These are phyloP conservation scores for Seladonia tumulorum DNA, from an alignment of 2,888 invertebrate species.

Conservation along the genomic window DNA sequence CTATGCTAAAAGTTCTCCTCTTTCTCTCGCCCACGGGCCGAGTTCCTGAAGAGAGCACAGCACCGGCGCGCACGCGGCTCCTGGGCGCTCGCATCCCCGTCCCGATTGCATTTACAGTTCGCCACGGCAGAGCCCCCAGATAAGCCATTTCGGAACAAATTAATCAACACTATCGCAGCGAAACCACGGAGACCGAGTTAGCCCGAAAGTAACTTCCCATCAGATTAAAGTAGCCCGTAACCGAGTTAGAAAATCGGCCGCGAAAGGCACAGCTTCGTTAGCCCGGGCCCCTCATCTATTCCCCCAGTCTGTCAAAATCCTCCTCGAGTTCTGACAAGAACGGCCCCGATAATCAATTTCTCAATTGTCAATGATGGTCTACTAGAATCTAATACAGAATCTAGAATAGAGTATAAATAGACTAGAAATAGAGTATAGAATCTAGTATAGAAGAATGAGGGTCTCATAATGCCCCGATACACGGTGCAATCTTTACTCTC, in stretches of 20 bases:
- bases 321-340: background rate
- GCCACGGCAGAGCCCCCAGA: conserved; percentile 29
- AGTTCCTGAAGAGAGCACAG: conserved; percentile 1
- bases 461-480: background rate
- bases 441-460: background rate
- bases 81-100: background rate
- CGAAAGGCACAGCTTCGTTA: conserved; percentile 35
- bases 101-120: conserved; percentile 53
- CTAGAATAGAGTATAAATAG: no score
- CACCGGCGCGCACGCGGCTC: background rate
- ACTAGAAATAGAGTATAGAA: no score
- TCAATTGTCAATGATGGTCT: background rate
- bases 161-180: conserved; percentile 53
- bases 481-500: no score
- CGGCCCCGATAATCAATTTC: background rate
- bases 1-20: conserved; percentile 42
- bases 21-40: background rate
- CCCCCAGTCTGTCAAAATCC: conserved; percentile 2
- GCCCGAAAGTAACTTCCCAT: conserved; percentile 42
- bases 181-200: conserved; percentile 29
- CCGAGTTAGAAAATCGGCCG: conserved; percentile 45
- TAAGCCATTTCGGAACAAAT: conserved; percentile 62
- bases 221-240: conserved; percentile 50
- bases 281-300: background rate
- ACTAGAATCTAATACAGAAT: no score